Evolutionary conservation across 2,113 vertebrate genomes (phyloP).

Genomic region (Gymnocephalus cernua): DNA sequence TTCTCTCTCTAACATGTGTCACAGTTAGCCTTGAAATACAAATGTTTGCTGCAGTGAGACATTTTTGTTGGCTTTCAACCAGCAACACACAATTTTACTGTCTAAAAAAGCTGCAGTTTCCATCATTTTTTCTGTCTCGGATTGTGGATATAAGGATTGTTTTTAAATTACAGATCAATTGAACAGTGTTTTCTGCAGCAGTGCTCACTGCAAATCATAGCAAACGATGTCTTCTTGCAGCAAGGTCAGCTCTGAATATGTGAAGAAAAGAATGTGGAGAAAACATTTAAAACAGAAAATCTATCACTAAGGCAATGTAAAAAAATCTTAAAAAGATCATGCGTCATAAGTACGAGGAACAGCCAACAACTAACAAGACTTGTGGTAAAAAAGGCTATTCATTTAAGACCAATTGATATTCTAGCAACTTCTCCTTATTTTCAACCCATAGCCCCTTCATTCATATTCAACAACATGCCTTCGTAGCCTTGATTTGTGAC

Average conservation of each 20-base stretch:
- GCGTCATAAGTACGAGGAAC: no score
- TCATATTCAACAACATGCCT: slow-evolving; percentile 1
- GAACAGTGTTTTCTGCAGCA: neutral
- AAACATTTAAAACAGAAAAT: neutral
- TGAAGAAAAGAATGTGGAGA: neutral
- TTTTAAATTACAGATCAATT: neutral
- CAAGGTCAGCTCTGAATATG: neutral
- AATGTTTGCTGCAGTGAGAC: neutral
- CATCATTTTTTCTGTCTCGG: neutral
- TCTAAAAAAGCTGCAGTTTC: neutral
- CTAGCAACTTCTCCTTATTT: neutral
- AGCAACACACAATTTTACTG: neutral
- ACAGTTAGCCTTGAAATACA: neutral
- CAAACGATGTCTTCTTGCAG: neutral
- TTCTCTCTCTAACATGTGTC: neutral
- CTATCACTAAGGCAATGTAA: no score
- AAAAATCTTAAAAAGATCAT: no score
- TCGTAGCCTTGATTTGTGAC: slow-evolving; percentile 1
- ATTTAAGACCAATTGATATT: neutral
- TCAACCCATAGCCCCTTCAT: neutral
- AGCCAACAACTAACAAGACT: neutral
- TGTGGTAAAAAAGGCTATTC: neutral
- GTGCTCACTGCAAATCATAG: neutral
- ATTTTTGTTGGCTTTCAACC: neutral
- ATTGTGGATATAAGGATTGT: neutral